Evolutionary conservation across 2,888 invertebrate species (phyloP), one percentile per base, ranked within the genome.

Genomic region (Timema cristinae): DNA sequence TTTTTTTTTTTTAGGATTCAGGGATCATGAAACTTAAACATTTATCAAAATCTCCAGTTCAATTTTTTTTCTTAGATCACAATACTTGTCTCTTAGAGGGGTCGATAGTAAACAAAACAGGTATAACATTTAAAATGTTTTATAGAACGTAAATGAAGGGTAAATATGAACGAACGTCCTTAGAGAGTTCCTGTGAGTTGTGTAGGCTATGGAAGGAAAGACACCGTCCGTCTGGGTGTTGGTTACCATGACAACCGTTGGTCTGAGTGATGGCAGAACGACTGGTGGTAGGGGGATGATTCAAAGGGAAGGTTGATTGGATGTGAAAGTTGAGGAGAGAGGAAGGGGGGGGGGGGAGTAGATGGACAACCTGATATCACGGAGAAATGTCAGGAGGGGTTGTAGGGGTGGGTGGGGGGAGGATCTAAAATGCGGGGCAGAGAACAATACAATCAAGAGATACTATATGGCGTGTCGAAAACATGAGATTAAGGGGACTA

Each of bases 271-370:
- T 9, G 63, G 48, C 11, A 48, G 47, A 32, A 32, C 32, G 32
- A 32, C 32, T 32, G 63, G 5, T 13, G 32, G 63, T 1, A 63
- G 47, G 7, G 63, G 63, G 61, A 63, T 48, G 47, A 63, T 48
- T 63, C 59, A 15, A 13, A n/a, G 63, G 63, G 63, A 63, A 48
- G 48, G 63, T 63, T 63, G 63, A 63, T 63, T 63, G 63, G 63
- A 63, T 63, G 63, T 63, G 63, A 63, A 63, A 63, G 63, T 32
- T 10, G 47, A 8, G 7, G 13, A 32, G 32, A 0, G 13, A 32
- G 32, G 47, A 47, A 32, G 63, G 63, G 32, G 6, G 6, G 63
- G 63, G 16, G 32, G 9, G 32, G 63, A 13, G 15, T 16, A 48
- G 63, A 63, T 63, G 63, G 63, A 63, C 63, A 63, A 32, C 47